Percentiles rank a stretch among this genome's conserved stretches.
These are phyloP conservation scores for Agonum fuliginosum DNA, from an alignment of 2,888 invertebrate species.

Conservation along the genomic window DNA sequence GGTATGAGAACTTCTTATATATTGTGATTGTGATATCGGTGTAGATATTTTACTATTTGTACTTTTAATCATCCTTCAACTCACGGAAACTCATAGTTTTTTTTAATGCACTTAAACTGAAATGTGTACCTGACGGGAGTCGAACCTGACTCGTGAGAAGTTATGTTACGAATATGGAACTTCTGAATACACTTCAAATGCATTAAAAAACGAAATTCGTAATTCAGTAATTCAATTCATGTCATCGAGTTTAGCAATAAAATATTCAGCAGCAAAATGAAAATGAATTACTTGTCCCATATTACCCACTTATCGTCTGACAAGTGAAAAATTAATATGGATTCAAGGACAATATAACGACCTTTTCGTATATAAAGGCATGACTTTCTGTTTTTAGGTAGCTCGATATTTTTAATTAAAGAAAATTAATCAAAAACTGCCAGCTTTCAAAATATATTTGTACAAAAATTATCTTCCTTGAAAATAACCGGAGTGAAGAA, in stretches of 20 bases:
- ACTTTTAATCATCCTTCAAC: too few species aligned
- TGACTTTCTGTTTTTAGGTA: neutral
- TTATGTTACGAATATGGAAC: too few species aligned
- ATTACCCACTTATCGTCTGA: neutral
- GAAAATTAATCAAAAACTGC: slow-evolving; percentile 10
- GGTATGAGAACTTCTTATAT: too few species aligned
- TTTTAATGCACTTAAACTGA: too few species aligned
- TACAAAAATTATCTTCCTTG: neutral
- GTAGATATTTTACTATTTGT: too few species aligned
- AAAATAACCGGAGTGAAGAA: slow-evolving; percentile 3
- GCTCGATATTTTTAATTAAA: slow-evolving; percentile 27
- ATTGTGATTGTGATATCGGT: too few species aligned
- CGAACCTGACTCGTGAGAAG: too few species aligned
- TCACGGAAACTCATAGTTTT: too few species aligned
- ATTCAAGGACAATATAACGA: neutral
- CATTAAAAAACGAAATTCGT: neutral
- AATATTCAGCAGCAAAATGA: slow-evolving; percentile 3
- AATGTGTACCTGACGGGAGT: too few species aligned
- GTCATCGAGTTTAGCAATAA: neutral
- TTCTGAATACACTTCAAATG: neutral
- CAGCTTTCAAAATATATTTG: neutral
- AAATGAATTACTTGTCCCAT: neutral
- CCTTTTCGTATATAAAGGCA: neutral
- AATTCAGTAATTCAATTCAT: neutral
- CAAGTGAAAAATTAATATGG: neutral